Conservation (phyloP, 2,888 invertebrate species). For the Ernsta delagoae region DNA sequence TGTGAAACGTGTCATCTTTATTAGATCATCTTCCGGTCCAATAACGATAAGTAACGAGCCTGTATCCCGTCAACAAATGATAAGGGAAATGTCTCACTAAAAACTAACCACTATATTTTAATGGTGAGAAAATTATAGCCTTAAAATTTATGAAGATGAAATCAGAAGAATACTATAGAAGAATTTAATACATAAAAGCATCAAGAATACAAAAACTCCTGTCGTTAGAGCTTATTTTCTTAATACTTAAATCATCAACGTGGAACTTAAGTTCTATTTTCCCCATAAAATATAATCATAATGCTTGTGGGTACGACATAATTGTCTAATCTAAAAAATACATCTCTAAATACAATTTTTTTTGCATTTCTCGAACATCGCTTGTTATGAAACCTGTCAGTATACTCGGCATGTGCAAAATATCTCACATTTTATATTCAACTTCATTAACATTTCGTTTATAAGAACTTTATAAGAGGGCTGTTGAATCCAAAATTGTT, state of each 20-base stretch:
- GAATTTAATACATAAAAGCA: too few relatives aligned
- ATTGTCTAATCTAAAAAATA: too few relatives aligned
- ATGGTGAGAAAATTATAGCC: too few relatives aligned
- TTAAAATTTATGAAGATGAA: too few relatives aligned
- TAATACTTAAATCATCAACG: too few relatives aligned
- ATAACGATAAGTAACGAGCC: conserved; percentile 50
- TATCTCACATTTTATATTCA: conserved; percentile 23
- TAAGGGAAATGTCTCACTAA: conserved; percentile 2
- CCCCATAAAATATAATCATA: too few relatives aligned
- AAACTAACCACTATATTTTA: too few relatives aligned
- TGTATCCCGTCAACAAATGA: conserved; percentile 42
- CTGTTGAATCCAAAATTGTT: conserved; percentile 20
- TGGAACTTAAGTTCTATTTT: too few relatives aligned
- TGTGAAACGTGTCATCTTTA: conserved; percentile 54
- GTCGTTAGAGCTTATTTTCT: too few relatives aligned
- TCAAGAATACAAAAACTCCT: too few relatives aligned
- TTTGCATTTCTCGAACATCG: background rate
- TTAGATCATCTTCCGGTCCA: conserved; percentile 57
- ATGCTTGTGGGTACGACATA: too few relatives aligned
- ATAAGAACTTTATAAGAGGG: conserved; percentile 24
- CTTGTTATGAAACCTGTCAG: background rate
- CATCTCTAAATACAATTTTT: background rate
- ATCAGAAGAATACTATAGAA: too few relatives aligned
- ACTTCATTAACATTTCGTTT: conserved; percentile 23
- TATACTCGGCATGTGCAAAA: conserved; percentile 1